Base-by-base conservation (phyloP, 35 echinoderm and acorn worm species). In the Holothuria glaberrima region DNA sequence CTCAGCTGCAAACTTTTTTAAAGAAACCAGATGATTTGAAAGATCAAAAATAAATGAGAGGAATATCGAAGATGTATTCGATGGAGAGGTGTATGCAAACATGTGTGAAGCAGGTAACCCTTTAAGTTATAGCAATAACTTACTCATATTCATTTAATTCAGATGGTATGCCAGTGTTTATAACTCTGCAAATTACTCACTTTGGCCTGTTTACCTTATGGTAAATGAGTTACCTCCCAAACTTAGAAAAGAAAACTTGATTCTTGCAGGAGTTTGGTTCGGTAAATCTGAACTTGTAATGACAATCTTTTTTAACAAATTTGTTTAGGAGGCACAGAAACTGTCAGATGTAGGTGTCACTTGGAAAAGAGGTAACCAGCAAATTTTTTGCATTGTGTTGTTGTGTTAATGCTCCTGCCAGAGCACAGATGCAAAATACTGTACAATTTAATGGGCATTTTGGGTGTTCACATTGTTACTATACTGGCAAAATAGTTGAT, bases 341-440 rank as follows among this genome's bases (percentile, higher is more conserved):
- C 36, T 91, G 34, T 30, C 45, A 22, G 62, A 14, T 22, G 74
- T 80, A 44, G 84, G 70, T 26, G 59, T 94, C 28, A 9, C 16
- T 12, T 94, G 88, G 93, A 80, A 54, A 27, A 34, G 79, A 31
- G 72, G 74, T 91, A 44, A 57, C 63, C 58, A 94, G 88, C 56
- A 86, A 87, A 78, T 34, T 94, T 12, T 90, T 33, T 94, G 70
- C 64, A 34, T 30, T 94, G 1, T 94, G 46, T 35, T 94, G 92
- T 86, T 64, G 58, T 94, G 88, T 91, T n/a, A 68, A 94, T 94
- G 92, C 92, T 17, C 88, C 82, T 28, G 88, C 88, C 2, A 71
- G 72, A 29, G 67, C 88, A 18, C 44, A 25, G 16, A 89, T 89
- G 68, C 68, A 73, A 64, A 90, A 90, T 56, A 65, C 2, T 44